Evolutionary conservation across 1,140 invertebrate species (phyloP), one percentile per base, ranked within the genome.

Genomic region (Amphibalanus amphitrite): DNA sequence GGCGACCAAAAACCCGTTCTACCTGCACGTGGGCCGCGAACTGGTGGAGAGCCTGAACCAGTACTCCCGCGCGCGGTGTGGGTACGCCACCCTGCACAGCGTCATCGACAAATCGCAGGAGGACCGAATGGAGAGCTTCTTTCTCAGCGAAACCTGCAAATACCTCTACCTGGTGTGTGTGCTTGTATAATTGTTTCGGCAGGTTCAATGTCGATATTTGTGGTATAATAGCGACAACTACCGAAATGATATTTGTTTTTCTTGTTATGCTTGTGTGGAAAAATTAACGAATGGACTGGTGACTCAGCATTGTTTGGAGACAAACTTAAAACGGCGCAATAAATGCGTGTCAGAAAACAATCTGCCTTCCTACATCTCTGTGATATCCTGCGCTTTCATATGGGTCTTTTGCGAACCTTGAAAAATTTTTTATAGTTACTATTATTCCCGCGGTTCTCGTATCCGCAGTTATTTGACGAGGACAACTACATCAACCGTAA

Each of bases 41-140:
- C 87, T 89, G 64, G 77, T 88, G 38, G 79, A 84, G 64, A 86
- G 82, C 76, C 77, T 89, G n/a, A 84, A 88, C 74, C 80, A 82
- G 47, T 79, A 86, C 75, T 82, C 85, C 6, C 84, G 82, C 79
- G 83, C 83, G 26, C 77, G 83, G 80, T 89, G 87, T 80, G 88
- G 88, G 3, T 89, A 86, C 80, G 86, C 86, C 47, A 89, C 87
- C 20, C 82, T 88, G 26, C 88, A 90, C 79, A 85, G 86, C 81
- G 94, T 98, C 0, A 85, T 90, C 29, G 93, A 95, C 76, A 94
- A 97, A 79, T 87, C 89, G 13, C 64, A 65, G 3, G 95, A 98
- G 80, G 96, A 99, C 79, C 84, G 97, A 70, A 99, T 99, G 96
- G 97, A 99, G 79, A 97, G 94, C 4, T 99, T 99, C 80, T 99